A percentile compares a stretch with the other conserved stretches of the same genome.
Conservation (phyloP, 1,140 invertebrate species). For the Ostrea denselamellosa region DNA sequence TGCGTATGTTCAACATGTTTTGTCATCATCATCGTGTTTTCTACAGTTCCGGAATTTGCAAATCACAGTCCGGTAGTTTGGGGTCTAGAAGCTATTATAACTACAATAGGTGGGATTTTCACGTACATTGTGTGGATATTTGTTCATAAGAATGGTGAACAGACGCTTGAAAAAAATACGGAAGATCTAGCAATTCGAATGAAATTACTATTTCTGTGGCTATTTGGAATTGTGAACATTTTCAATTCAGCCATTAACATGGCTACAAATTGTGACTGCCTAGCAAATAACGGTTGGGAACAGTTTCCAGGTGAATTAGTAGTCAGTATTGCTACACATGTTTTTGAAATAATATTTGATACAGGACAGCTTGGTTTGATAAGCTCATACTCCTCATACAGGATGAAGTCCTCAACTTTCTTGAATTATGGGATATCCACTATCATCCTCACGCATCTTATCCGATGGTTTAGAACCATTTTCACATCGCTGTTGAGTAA, state of each 20-base stretch:
- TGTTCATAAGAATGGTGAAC: conserved; percentile 1
- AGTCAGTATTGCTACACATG: conserved; percentile 4
- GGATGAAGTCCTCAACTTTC: not conserved
- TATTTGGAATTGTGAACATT: conserved; percentile 11
- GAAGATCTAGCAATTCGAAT: conserved; percentile 2
- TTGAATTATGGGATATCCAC: conserved; percentile 6
- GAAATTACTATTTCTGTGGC: not conserved
- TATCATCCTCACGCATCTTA: not conserved
- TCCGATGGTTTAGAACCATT: conserved; percentile 7
- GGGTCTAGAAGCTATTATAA: not conserved
- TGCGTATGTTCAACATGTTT: not conserved
- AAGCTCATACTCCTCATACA: not conserved
- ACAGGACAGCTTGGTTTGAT: conserved; percentile 11
- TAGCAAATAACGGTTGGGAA: not conserved
- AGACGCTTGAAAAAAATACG: not conserved
- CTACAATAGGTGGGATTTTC: not conserved
- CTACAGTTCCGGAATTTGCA: not conserved
- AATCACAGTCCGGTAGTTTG: conserved; percentile 1
- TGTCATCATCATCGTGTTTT: not conserved
- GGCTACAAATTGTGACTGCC: conserved; percentile 1
- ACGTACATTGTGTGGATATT: not conserved
- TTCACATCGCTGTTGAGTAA: not conserved
- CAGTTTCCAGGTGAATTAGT: not conserved
- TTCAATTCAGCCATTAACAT: conserved; percentile 3
- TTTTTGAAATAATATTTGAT: conserved; percentile 12